Evolutionary conservation across 2,113 vertebrate species (phyloP).

Genomic region (Hystrix brachyura): DNA sequence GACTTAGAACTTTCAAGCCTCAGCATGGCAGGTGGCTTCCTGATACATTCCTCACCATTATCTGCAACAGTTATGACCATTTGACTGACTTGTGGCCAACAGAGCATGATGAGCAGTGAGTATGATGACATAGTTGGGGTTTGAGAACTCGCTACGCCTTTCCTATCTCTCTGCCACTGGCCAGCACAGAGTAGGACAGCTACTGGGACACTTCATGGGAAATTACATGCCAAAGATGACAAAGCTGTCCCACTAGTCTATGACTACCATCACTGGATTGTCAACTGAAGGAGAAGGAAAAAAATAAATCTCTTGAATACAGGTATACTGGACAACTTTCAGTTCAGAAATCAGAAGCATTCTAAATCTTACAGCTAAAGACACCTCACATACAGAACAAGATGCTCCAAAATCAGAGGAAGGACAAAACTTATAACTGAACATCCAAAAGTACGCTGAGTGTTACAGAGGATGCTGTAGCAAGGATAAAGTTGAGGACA

Average conservation of each 20-base stretch:
- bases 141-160: background rate
- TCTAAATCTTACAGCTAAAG: background rate
- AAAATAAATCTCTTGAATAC: background rate
- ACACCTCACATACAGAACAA: background rate
- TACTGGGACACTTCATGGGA: no score
- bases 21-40: background rate
- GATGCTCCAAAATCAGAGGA: background rate
- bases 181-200: no score
- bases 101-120: rapidly evolving
- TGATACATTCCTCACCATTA: rapidly evolving
- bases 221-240: rapidly evolving
- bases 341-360: background rate
- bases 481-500: background rate
- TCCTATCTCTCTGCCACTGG: background rate
- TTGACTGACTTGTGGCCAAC: background rate
- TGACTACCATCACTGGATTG: background rate
- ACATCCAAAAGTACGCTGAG: background rate
- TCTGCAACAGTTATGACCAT: background rate
- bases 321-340: background rate
- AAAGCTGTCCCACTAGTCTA: background rate
- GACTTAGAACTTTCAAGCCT: no score
- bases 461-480: background rate
- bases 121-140: no score
- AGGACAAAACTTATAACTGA: background rate
- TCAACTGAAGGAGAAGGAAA: background rate